phyloP scores from a whole-genome alignment of 1,140 invertebrate genomes.

The Temnothorax nylanderi region DNA sequence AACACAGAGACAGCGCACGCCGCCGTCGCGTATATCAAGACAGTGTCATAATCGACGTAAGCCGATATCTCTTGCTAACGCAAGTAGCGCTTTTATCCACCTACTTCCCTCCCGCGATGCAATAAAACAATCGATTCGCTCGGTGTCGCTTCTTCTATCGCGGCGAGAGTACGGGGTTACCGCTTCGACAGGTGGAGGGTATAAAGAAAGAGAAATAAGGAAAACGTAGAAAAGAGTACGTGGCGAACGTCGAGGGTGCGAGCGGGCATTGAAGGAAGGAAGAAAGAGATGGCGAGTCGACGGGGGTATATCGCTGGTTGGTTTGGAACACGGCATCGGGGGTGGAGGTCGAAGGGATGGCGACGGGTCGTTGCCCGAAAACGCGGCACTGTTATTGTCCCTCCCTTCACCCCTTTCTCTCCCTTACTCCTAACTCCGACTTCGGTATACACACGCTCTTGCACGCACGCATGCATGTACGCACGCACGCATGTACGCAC shows the following conservation, averaged over 20 bases:
- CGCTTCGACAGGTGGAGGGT: slow-evolving; percentile 64
- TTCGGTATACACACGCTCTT: slow-evolving; percentile 69
- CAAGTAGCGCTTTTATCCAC: slow-evolving; percentile 27
- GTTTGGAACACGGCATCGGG: slow-evolving; percentile 72
- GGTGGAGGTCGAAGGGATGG: slow-evolving; percentile 79
- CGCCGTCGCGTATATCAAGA: slow-evolving; percentile 24
- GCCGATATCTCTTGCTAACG: slow-evolving; percentile 28
- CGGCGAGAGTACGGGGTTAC: slow-evolving; percentile 52
- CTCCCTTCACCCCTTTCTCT: slow-evolving; percentile 66
- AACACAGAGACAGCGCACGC: not conserved
- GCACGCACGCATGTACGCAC: slow-evolving; percentile 48
- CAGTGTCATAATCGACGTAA: slow-evolving; percentile 37
- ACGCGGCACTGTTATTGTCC: slow-evolving; percentile 83
- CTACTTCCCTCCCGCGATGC: not conserved
- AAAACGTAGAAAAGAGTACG: slow-evolving; percentile 57
- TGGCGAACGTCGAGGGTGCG: slow-evolving; percentile 18
- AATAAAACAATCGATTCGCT: slow-evolving; percentile 55
- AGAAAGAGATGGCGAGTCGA: slow-evolving; percentile 53
- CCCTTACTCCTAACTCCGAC: slow-evolving; percentile 71
- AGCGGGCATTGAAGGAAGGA: slow-evolving; percentile 47
- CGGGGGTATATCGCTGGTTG: slow-evolving; percentile 65
- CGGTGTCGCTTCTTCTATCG: slow-evolving; percentile 28
- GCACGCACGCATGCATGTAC: slow-evolving; percentile 49
- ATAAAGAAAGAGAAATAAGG: slow-evolving; percentile 61
- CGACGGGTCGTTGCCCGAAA: slow-evolving; percentile 85